Evolutionary conservation across 2,888 invertebrate genomes (phyloP), one percentile per base, ranked within the genome.

Genomic region (Pandemis cinnamomeana): DNA sequence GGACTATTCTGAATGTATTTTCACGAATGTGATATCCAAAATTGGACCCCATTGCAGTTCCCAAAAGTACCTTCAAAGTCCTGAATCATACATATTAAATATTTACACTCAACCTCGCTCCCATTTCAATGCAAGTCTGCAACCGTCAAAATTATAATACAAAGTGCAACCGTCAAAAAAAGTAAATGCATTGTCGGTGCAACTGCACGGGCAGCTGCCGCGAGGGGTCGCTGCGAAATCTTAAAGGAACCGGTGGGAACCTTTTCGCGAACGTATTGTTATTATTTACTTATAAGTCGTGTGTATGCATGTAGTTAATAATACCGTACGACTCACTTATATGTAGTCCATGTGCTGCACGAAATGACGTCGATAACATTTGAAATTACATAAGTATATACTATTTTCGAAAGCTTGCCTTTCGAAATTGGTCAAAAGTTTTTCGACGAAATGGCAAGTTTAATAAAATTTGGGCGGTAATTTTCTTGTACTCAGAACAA

Each of bases 161-260:
- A 42, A 20, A 58, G 55, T 58, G 67, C 67, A 68, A 53, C 66
- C 48, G 66, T 66, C 20, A 48, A 36, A 62, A 60, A 62, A 62
- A 27, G 61, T 61, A n/a, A 13, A 8, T 36, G 67, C 67, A 46
- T 63, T 63, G 66, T 51, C 66, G 66, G 2, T 42, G 67, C 67
- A 67, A 15, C 46, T 67, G 51, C 67, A 53, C 36, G 10, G 53
- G 67, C 66, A 60, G 60, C 60, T 60, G 60, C 60, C 60, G 27
- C 4, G 58, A 27, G 13, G 51, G 61, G 36, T 61, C 51, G 46
- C 42, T n/a, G 51, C 66, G 66, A 20, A 64, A 55, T 67, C 67
- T 67, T 55, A 48, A 66, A 61, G 62, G 36, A 15, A 44, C 44
- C 67, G 67, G 55, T 67, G 67, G 67, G 67, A 67, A 67, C 42